Base-by-base conservation (phyloP, 64 coral and sea anemone species). In the Stichodactyla mertensii region DNA sequence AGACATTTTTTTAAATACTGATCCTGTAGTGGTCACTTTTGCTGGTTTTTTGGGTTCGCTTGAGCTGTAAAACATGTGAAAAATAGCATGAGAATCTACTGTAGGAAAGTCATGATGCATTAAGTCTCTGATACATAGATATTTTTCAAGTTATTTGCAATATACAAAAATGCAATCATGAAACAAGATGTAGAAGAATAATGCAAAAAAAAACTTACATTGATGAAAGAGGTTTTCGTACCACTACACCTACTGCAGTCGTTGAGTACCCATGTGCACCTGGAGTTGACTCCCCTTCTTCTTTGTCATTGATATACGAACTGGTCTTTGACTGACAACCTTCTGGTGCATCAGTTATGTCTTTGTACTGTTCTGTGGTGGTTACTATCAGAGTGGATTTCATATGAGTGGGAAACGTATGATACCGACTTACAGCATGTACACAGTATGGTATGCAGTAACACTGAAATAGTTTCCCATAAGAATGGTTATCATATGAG, bases 211-310 rank as follows among this genome's bases (percentile, higher is more conserved):
- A 27, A 12, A 59, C 89, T 80, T 80, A 90, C 89, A 3, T 53
- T 80, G 89, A 86, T 26, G 19, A 36, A 16, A 92, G 53, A 58
- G 90, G 85, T 24, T 55, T 60, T 55, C 85, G 53, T 5, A 70
- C 51, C 74, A 92, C 90, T 52, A 87, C 90, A 6, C 90, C 85
- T 36, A 92, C 90, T 82, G 87, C 78, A 70, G 77, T 52, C 1
- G 90, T 92, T 0, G 84, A 82, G 53, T 92, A 92, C 67, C 90
- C 86, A 10, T 82, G 54, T 13, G 53, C 4, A 24, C 59, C 85
- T 51, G 28, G 56, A 27, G 77, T 11, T 56, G 56, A 16, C 1
- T 51, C 52, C 7, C 13, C 60, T 16, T 79, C 83, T 13, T 20
- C 61, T 7, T 79, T 54, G 7, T 57, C 69, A 64, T 52, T 18